These are phyloP conservation scores for Dusona sp. DNA, from an alignment of 2,888 invertebrate species.

Conservation along the genomic window DNA sequence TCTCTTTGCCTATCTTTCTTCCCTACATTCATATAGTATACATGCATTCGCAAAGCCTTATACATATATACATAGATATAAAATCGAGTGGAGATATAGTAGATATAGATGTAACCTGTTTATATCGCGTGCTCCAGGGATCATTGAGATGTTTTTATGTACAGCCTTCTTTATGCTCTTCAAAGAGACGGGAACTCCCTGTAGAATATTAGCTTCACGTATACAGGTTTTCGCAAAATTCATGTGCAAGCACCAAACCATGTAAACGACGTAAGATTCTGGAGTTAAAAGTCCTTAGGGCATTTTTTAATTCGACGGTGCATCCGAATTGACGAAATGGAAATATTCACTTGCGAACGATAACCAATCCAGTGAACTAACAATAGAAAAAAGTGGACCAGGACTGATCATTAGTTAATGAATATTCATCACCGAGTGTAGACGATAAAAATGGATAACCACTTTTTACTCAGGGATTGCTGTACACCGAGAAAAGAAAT, in stretches of 20 bases:
- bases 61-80: neutral
- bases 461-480: neutral
- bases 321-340: neutral
- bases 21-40: conserved; percentile 9
- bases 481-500: no score
- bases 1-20: conserved; percentile 20
- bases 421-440: neutral
- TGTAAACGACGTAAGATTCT: neutral
- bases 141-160: conserved; percentile 46
- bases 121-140: conserved; percentile 24
- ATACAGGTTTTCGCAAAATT: neutral
- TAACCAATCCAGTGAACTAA: neutral
- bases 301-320: neutral
- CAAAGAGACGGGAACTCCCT: neutral
- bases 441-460: neutral
- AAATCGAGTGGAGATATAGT: neutral
- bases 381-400: neutral
- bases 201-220: neutral
- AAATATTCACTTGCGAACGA: neutral
- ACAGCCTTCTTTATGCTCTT: conserved; percentile 27
- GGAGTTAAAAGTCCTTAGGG: neutral
- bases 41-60: conserved; percentile 1
- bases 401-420: neutral
- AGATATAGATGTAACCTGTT: conserved; percentile 26
- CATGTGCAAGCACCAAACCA: neutral